Evolutionary conservation across 1,140 invertebrate genomes (phyloP), one percentile per base, ranked within the genome.

Genomic region (Trachelipus rathkii): DNA sequence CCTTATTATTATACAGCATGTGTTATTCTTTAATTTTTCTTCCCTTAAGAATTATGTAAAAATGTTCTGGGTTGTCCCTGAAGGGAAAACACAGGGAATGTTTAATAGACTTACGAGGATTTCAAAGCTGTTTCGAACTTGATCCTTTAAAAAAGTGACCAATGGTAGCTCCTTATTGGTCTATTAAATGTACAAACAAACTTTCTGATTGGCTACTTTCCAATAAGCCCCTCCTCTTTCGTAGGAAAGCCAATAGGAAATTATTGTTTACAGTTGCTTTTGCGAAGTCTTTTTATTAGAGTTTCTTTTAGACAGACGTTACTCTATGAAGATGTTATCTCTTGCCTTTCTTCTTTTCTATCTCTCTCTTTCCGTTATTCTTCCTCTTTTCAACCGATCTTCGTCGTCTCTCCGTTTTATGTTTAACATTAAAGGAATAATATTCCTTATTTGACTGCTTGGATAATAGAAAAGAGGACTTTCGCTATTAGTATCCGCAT

Each of bases 1-100:
- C 33, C 50, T 60, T 60, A 15, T 15, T 60, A 60, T 60, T 60
- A 15, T 60, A 60, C 50, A 19, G 50, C 50, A 60, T 60, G 50
- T 60, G 50, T 60, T 60, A 60, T 60, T 60, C 50, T 60, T 60
- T 60, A 60, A 60, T 60, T 60, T 60, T 60, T 60, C 50, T 60
- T 60, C 19, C 50, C 50, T 60, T 60, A 33, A 60, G 50, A 60
- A 60, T 60, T 60, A 60, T 60, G 50, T 60, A 60, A 60, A 60
- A 60, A 60, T 60, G 50, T 60, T 60, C 50, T 60, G 50, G 50
- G 11, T 60, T 60, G 50, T 60, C 50, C 50, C 50, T 19, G 19
- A 60, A 19, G 19, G 50, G 50, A 19, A 60, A 60, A 60, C 50
- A 60, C 19, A 15, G 50, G 11, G 50, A 60, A 60, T 60, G 50